Percentiles rank a stretch among this genome's conserved stretches.
Evolutionary conservation across 2,113 vertebrate species (phyloP).

Genomic region (Nycticryphes semicollaris): DNA sequence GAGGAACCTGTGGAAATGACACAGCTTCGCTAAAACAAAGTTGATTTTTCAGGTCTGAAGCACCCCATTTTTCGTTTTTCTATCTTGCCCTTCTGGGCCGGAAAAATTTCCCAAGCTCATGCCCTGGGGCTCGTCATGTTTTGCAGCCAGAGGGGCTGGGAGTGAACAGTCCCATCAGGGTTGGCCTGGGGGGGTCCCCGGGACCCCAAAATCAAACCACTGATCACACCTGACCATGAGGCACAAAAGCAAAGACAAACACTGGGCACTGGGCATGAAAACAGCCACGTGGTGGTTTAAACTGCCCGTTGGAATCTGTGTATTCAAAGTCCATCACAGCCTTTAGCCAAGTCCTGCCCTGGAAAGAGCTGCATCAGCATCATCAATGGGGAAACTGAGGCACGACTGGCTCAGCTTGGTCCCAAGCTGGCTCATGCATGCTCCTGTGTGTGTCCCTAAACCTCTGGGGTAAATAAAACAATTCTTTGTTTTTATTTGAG

Average conservation of each 20-base stretch:
- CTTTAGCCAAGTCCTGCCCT: neutral
- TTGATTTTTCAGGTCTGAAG: neutral
- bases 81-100: neutral
- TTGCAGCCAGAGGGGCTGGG: neutral
- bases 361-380: neutral
- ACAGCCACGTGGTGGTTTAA: neutral
- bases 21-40: neutral
- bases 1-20: neutral
- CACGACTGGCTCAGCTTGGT: fast-evolving
- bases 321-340: conserved; percentile 18
- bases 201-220: neutral
- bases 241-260: neutral
- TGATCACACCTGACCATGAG: neutral
- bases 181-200: neutral
- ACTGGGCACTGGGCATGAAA: neutral
- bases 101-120: neutral
- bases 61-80: neutral
- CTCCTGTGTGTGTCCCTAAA: neutral
- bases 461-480: neutral
- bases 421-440: fast-evolving
- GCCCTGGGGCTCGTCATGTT: neutral
- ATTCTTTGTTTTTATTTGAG: neutral
- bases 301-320: neutral
- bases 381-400: neutral
- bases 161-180: neutral